phyloP scores from a whole-genome alignment of 2,888 invertebrate species.

The Leucozona laternaria region DNA sequence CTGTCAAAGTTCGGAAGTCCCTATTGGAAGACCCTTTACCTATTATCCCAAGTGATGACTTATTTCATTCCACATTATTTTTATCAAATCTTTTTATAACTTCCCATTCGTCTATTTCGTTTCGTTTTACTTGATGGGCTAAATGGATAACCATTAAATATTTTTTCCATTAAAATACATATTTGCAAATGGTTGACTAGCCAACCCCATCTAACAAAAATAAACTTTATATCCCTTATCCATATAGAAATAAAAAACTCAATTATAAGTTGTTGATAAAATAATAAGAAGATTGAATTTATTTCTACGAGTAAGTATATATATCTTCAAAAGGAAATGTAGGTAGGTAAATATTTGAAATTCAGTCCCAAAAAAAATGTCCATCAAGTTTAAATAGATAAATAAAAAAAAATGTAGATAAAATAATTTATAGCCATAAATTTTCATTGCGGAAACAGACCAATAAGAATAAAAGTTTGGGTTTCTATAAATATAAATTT shows the following conservation, averaged over 20 bases:
- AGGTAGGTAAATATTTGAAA: background rate
- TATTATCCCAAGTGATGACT: background rate
- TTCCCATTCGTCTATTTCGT: too few species aligned
- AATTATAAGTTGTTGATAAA: conserved; percentile 41
- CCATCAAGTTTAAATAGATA: background rate
- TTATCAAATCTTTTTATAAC: background rate
- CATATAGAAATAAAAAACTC: background rate
- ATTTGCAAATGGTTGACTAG: conserved; percentile 47
- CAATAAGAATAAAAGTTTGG: conserved; percentile 20
- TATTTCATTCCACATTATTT: too few species aligned
- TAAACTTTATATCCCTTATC: conserved; percentile 12
- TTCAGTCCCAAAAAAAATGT: background rate
- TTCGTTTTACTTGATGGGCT: background rate
- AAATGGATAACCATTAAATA: conserved; percentile 28
- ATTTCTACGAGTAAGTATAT: too few species aligned
- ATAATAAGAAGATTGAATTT: conserved; percentile 34
- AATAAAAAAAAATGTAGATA: background rate
- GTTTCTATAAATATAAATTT: conserved; percentile 5
- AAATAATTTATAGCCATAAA: conserved; percentile 25
- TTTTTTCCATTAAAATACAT: conserved; percentile 16
- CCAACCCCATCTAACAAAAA: conserved; percentile 38
- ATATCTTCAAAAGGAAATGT: conserved; percentile 3
- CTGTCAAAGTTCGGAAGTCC: too few species aligned
- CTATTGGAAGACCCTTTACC: too few species aligned
- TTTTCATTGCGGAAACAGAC: conserved; percentile 17